Base-by-base conservation (phyloP, 1,140 invertebrate genomes). In the Limonius californicus region DNA sequence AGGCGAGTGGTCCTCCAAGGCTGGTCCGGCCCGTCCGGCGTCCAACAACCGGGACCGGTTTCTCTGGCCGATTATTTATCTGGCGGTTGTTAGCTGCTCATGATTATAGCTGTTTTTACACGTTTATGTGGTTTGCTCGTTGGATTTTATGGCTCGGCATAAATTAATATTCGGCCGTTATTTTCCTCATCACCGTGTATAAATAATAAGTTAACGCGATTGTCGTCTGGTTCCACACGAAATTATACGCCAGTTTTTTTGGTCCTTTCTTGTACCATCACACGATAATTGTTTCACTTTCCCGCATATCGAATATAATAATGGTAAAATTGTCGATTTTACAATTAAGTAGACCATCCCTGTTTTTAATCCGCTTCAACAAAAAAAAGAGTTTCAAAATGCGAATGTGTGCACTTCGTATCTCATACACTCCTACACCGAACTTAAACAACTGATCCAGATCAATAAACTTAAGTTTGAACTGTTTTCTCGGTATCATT, bases 31-130 rank as follows among this genome's bases (percentile, higher is more conserved):
- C 15, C n/a, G 54, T 32, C 19, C 12, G 32, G 2, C 14, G 18
- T 61, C 23, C 23, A 27, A 27, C 23, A 39, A 12, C 35, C 35
- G n/a, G 54, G 69, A 71, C 68, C 70, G 68, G 70, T 70, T 71
- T 71, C 59, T 67, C 66, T 50, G 58, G 61, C 67, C 67, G 70
- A 73, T 73, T 75, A 75, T 73, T 75, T 74, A 75, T 74, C 70
- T 69, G 61, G 64, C 61, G 67, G 69, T 72, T 72, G 71, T 73
- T 74, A 73, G 69, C 72, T 70, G 70, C 70, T 70, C 68, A 71
- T 70, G 74, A 75, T 74, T 75, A 75, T 75, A 67, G 72, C 71
- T 73, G 71, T 75, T 74, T 74, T 74, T 75, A 74, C 72, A 74
- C 74, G 71, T 75, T 72, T 68, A 71, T 73, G 70, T 69, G 72